Evolutionary conservation across 1,140 invertebrate species (phyloP).

Genomic region (Megalonaias nervosa): DNA sequence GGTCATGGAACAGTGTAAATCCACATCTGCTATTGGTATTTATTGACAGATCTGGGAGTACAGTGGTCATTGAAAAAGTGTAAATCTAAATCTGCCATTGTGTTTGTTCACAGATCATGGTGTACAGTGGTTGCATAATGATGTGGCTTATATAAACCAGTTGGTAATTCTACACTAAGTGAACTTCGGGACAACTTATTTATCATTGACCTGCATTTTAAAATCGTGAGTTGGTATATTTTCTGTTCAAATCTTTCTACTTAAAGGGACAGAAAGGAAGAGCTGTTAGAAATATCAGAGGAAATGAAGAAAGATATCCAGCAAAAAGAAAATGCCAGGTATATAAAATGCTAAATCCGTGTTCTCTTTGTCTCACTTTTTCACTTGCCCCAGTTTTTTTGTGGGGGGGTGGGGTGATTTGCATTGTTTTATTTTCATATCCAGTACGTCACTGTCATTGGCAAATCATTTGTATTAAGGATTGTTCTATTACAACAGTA

Average conservation of each 20-base stretch:
- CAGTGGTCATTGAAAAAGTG: no score
- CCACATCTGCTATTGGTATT: no score
- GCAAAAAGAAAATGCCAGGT: slow-evolving; percentile 75
- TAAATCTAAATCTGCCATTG: no score
- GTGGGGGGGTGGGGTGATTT: neutral
- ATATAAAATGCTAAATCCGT: slow-evolving; percentile 3
- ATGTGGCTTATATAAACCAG: no score
- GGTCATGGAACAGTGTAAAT: no score
- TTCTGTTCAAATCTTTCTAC: slow-evolving; percentile 21
- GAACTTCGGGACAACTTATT: neutral
- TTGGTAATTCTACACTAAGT: neutral
- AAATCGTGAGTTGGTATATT: neutral
- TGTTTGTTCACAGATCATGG: no score
- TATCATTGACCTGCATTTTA: neutral
- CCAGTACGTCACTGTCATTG: neutral
- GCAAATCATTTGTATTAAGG: neutral
- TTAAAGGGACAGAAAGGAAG: slow-evolving; percentile 79
- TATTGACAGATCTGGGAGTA: no score
- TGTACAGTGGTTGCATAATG: no score
- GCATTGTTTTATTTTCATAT: neutral
- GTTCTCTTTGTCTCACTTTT: neutral
- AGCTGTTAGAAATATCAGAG: slow-evolving; percentile 75
- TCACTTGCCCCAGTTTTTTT: neutral
- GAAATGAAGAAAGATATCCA: slow-evolving; percentile 78
- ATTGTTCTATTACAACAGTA: neutral